Conservation (phyloP, 2,113 vertebrate species). For the Sminthopsis crassicaudata region DNA sequence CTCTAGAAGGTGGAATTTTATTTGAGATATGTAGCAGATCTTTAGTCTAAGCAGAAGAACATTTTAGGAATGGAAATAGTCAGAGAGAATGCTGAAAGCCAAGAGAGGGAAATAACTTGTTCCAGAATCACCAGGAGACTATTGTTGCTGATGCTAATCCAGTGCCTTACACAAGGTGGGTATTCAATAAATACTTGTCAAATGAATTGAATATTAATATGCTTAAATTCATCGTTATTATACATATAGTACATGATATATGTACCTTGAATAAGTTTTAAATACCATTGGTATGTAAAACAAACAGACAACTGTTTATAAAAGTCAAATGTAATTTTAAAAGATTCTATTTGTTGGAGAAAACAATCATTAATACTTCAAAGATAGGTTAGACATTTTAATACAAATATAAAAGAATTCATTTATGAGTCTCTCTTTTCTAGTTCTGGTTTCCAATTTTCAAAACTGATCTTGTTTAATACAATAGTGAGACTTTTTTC, state of each 20-base stretch:
- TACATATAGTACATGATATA: background rate
- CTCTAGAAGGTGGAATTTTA: background rate
- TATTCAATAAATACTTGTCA: background rate
- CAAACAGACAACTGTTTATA: background rate
- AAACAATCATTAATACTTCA: conserved; percentile 14
- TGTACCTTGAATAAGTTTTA: conserved; percentile 18
- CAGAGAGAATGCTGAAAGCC: background rate
- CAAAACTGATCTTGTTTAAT: conserved; percentile 2
- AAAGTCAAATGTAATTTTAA: conserved; percentile 22
- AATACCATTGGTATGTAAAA: background rate
- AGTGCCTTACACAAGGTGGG: background rate
- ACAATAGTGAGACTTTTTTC: conserved; percentile 11
- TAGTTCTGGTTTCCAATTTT: conserved; percentile 32
- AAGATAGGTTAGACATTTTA: conserved; percentile 4
- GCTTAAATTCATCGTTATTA: background rate
- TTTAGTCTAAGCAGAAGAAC: background rate
- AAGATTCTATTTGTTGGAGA: conserved; percentile 1
- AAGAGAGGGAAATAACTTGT: background rate
- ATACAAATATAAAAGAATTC: conserved; percentile 14
- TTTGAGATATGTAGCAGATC: background rate
- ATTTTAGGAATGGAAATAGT: background rate
- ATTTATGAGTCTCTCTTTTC: background rate
- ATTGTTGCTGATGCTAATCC: background rate
- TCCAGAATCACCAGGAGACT: background rate
- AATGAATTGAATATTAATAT: background rate